Evolutionary conservation across 2,888 invertebrate genomes (phyloP), one percentile per base, ranked within the genome.

Genomic region (Cheilosia scutellata): DNA sequence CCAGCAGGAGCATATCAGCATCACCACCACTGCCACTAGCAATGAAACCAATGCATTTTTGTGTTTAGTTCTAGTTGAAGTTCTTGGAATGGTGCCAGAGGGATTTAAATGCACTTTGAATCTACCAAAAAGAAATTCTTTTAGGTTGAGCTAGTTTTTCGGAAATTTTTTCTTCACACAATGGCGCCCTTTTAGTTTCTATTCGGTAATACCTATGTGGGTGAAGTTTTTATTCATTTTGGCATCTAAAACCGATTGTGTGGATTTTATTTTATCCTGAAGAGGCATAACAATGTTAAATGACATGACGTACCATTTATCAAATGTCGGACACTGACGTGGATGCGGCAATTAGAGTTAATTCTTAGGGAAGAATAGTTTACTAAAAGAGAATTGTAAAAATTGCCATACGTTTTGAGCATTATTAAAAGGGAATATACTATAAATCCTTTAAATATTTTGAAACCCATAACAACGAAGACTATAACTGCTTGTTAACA

Each of bases 91-190:
- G 40, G 57, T 86, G 86, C 86, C 86, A 86, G 66, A 16, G 47
- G 71, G 76, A 76, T 71, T 86, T 71, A 72, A 86, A 86, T 76
- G 82, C 71, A 80, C 84, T 82, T 80, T 82, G 82, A 71, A 55
- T 82, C 71, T 60, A 25, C 58, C 71, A 80, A 63, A 80, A 86
- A 71, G 60, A 49, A 77, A 66, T 72, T 80, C 82, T 60, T 70
- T 55, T 80, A 16, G 71, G 57, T 65, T 80, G 80, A 53, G 60
- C 75, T 71, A 55, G 66, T 86, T 76, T 79, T 79, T 86, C 33
- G 9, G 25, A 40, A 31, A 65, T 75, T 70, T 65, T 51, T 53
- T 47, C 31, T 55, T 31, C 20, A 13, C 6, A 2, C 57, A 63
- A 44, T 74, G 53, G 55, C 9, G 31, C 9, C 16, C 37, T 66